Percentiles rank a stretch among this genome's conserved stretches.
Conservation (phyloP, 2,888 invertebrate species). For the Cheilosia variabilis region DNA sequence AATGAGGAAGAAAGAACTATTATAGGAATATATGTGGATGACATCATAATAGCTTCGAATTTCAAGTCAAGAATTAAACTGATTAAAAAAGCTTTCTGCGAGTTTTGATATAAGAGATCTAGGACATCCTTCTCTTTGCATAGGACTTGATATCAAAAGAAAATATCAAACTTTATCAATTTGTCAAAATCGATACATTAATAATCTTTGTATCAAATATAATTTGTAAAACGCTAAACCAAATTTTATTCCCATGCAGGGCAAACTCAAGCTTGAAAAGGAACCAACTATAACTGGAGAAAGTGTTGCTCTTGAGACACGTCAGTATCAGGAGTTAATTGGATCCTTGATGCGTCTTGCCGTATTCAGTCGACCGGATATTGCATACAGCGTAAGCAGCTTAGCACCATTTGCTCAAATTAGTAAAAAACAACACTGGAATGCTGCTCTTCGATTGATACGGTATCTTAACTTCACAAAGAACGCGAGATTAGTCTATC, state of each 20-base stretch:
- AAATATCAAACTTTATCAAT: slow-evolving; percentile 7
- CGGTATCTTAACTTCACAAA: too few species aligned
- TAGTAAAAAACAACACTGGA: slow-evolving; percentile 31
- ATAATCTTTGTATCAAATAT: slow-evolving; percentile 17
- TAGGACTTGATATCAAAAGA: slow-evolving; percentile 19
- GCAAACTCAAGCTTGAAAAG: too few species aligned
- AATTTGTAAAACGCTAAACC: slow-evolving; percentile 5
- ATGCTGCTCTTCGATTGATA: slow-evolving; percentile 9
- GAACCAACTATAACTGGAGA: slow-evolving; percentile 14
- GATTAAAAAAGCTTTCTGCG: slow-evolving; percentile 11
- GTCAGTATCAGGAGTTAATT: slow-evolving; percentile 21
- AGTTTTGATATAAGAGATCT: slow-evolving; percentile 30
- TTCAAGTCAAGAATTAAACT: not conserved
- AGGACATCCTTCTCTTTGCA: slow-evolving; percentile 23
- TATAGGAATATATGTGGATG: slow-evolving; percentile 25
- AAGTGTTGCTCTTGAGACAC: not conserved
- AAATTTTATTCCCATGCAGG: too few species aligned
- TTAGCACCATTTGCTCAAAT: slow-evolving; percentile 29
- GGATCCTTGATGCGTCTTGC: slow-evolving; percentile 18
- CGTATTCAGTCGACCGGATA: slow-evolving; percentile 18
- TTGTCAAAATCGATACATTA: slow-evolving; percentile 1
- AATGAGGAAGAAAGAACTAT: slow-evolving; percentile 9
- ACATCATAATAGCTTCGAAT: slow-evolving; percentile 27
- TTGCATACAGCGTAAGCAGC: slow-evolving; percentile 4
- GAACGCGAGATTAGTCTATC: too few species aligned